Conservation (phyloP, 1,140 invertebrate genomes). For the Orussus abietinus region DNA sequence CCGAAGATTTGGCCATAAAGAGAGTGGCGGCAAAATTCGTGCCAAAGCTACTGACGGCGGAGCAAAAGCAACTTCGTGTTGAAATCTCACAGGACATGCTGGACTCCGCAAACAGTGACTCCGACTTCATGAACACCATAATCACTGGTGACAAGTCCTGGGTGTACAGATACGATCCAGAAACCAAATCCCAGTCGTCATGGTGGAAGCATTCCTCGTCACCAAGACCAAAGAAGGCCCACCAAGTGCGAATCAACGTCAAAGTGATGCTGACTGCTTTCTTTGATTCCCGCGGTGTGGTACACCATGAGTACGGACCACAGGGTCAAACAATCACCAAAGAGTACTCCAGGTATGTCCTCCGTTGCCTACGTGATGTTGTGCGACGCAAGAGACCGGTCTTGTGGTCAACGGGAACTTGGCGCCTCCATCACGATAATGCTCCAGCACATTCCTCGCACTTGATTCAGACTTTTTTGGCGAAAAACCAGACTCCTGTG, state of each 20-base stretch:
- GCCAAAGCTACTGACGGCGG: constrained; percentile 32
- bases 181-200: constrained; percentile 25
- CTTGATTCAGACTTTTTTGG: constrained; percentile 21
- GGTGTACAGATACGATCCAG: constrained; percentile 24
- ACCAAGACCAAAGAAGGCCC: constrained; percentile 25
- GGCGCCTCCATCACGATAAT: constrained; percentile 39
- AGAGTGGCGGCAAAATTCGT: constrained; percentile 32
- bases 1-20: constrained; percentile 24
- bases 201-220: constrained; percentile 16
- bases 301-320: constrained; percentile 9
- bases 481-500: constrained; percentile 23
- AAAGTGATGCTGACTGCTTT: constrained; percentile 34
- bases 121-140: constrained; percentile 39
- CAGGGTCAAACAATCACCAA: constrained; percentile 12
- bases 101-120: constrained; percentile 51
- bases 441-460: constrained; percentile 25
- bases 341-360: constrained; percentile 10
- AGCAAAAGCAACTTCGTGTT: constrained; percentile 28
- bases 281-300: constrained; percentile 25
- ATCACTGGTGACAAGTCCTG: constrained; percentile 29
- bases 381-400: constrained; percentile 13
- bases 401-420: constrained; percentile 21
- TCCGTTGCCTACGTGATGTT: constrained; percentile 10
- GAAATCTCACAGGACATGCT: constrained; percentile 29
- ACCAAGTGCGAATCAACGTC: constrained; percentile 22